These are phyloP conservation scores for Zaprionus camerounensis DNA, from an alignment of 1,140 invertebrate species.

Conservation along the genomic window DNA sequence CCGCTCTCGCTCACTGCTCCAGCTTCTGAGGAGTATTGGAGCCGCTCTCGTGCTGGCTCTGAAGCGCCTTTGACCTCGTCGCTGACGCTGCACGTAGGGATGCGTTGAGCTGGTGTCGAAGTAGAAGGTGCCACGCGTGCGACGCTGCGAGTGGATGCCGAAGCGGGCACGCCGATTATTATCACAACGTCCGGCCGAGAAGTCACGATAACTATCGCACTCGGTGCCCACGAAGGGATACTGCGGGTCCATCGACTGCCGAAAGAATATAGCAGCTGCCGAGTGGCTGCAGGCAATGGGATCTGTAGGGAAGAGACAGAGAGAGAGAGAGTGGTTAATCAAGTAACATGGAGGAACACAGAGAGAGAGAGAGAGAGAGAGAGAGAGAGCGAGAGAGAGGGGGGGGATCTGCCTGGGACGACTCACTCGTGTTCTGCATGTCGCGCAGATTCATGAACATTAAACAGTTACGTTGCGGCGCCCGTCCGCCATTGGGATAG, in stretches of 20 bases:
- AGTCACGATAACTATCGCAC: constrained; percentile 88
- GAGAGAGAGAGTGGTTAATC: background rate
- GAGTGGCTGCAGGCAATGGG: constrained; percentile 90
- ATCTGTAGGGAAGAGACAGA: constrained; percentile 42
- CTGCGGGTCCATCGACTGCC: constrained; percentile 87
- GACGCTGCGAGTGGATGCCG: constrained; percentile 72
- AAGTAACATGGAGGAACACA: background rate
- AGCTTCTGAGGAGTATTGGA: constrained; percentile 5
- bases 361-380: background rate
- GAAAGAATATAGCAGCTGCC: constrained; percentile 88
- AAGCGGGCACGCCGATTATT: constrained; percentile 68
- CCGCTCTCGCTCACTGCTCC: constrained; percentile 17
- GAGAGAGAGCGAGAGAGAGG: background rate
- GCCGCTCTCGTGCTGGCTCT: background rate
- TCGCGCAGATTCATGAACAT: constrained; percentile 75
- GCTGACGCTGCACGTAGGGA: constrained; percentile 68
- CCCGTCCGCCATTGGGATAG: constrained; percentile 92
- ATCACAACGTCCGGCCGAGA: constrained; percentile 81
- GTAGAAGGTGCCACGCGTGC: constrained; percentile 65
- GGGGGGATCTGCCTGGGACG: too few species aligned
- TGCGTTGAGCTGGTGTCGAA: constrained; percentile 64
- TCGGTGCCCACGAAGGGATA: constrained; percentile 86
- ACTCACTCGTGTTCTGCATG: constrained; percentile 73
- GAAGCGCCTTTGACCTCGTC: background rate
- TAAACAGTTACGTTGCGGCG: constrained; percentile 91